Evolutionary conservation across 1,140 invertebrate genomes (phyloP).

Genomic region (Scaptodrosophila lebanonensis): DNA sequence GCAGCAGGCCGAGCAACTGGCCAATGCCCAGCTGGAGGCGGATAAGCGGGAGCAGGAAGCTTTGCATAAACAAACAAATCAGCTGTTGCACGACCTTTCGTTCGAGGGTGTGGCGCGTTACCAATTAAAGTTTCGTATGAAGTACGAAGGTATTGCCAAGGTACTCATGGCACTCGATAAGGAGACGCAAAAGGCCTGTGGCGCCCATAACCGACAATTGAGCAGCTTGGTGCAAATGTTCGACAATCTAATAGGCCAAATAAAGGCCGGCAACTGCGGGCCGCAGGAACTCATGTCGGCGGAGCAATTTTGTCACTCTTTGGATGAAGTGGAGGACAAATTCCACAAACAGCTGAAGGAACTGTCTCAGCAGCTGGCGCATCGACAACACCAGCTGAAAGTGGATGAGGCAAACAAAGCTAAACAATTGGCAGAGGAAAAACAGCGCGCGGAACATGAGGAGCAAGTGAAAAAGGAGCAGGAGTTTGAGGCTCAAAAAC

Average conservation of each 20-base stretch:
- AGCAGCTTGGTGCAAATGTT: constrained; percentile 53
- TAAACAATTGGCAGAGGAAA: constrained; percentile 28
- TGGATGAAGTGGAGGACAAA: constrained; percentile 34
- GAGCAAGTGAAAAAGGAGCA: constrained; percentile 28
- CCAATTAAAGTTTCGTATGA: constrained; percentile 45
- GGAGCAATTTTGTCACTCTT: constrained; percentile 42
- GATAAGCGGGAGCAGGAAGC: constrained; percentile 35
- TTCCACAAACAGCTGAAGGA: constrained; percentile 43
- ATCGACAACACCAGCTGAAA: neutral
- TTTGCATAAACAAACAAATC: constrained; percentile 36
- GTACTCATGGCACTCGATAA: constrained; percentile 54
- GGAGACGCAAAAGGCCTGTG: constrained; percentile 47
- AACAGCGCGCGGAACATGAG: constrained; percentile 29
- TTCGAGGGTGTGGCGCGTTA: constrained; percentile 57
- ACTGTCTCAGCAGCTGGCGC: constrained; percentile 13
- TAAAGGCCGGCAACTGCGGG: constrained; percentile 38
- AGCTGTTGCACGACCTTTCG: constrained; percentile 48
- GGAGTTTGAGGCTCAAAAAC: constrained; percentile 17
- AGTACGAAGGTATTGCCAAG: constrained; percentile 52
- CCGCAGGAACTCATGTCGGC: constrained; percentile 41
- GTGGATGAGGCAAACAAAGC: constrained; percentile 15
- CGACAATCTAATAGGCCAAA: constrained; percentile 46
- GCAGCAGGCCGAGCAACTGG: constrained; percentile 45
- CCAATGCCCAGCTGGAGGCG: constrained; percentile 38
- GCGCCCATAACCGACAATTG: constrained; percentile 48